These are phyloP conservation scores for Octopus sinensis DNA, from an alignment of 1,140 invertebrate genomes.

Conservation along the genomic window DNA sequence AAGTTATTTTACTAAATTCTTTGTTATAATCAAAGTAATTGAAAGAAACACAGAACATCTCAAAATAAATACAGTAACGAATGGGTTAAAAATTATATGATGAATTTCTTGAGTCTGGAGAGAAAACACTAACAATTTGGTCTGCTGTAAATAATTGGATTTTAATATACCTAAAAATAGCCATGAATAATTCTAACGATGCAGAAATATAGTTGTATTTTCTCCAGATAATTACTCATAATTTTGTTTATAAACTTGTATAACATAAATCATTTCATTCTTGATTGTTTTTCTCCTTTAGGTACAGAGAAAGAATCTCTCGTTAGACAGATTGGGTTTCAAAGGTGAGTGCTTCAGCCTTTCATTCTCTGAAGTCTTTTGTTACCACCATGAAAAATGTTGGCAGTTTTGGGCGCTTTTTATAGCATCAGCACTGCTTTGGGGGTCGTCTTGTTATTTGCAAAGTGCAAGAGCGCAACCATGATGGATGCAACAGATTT, in stretches of 20 bases:
- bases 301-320: slow-evolving; percentile 22
- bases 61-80: too few relatives aligned
- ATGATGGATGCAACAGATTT: not conserved
- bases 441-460: not conserved
- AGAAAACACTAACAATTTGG: not conserved
- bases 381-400: not conserved
- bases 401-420: not conserved
- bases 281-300: slow-evolving; percentile 18
- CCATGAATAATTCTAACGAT: not conserved
- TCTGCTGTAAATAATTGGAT: not conserved
- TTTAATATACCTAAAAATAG: not conserved
- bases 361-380: not conserved
- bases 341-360: slow-evolving; percentile 17
- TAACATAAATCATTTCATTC: not conserved
- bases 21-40: too few relatives aligned
- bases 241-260: not conserved
- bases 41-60: too few relatives aligned
- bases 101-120: not conserved
- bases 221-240: not conserved
- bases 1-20: too few relatives aligned
- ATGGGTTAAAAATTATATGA: too few relatives aligned
- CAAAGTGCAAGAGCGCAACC: not conserved
- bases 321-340: slow-evolving; percentile 24
- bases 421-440: not conserved
- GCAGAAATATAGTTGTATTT: not conserved